Evolutionary conservation across 2,888 invertebrate genomes (phyloP).

Genomic region (Trissoscelio sp.): DNA sequence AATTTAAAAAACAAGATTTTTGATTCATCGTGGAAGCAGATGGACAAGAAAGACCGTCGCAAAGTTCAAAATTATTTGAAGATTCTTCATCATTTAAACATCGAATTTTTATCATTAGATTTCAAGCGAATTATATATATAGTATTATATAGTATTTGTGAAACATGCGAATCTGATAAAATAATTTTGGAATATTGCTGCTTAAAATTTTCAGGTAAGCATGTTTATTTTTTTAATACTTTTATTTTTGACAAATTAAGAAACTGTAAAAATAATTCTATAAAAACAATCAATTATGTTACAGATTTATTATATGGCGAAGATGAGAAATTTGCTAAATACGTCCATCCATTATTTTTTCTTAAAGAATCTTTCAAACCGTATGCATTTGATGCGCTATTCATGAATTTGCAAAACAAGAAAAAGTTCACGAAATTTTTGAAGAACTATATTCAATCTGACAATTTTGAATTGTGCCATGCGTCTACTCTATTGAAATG

Average conservation of each 20-base stretch:
- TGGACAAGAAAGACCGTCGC: not conserved
- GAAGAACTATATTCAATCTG: conserved; percentile 6
- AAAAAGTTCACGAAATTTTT: conserved; percentile 17
- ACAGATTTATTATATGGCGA: conserved; percentile 41
- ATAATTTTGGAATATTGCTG: conserved; percentile 30
- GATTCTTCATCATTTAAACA: conserved; percentile 35
- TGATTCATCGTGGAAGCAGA: conserved; percentile 15
- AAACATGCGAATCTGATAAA: conserved; percentile 26
- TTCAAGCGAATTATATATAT: conserved; percentile 43
- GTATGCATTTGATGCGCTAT: conserved; percentile 16
- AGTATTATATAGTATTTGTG: conserved; percentile 46
- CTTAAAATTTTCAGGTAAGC: conserved; percentile 57
- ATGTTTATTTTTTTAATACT: conserved; percentile 32
- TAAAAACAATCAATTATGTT: no score
- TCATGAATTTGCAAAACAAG: conserved; percentile 22
- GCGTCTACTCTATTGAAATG: conserved; percentile 73
- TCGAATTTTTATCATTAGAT: conserved; percentile 45
- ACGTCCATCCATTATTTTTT: conserved; percentile 34
- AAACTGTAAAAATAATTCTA: not conserved
- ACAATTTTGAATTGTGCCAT: conserved; percentile 23
- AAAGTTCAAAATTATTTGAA: conserved; percentile 44
- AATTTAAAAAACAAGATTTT: conserved; percentile 22
- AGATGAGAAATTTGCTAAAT: conserved; percentile 35
- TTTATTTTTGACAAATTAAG: no score
- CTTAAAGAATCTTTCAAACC: conserved; percentile 36